Evolutionary conservation across 2,888 invertebrate genomes (phyloP), one percentile per base, ranked within the genome.

Genomic region (Gortyna flavago): DNA sequence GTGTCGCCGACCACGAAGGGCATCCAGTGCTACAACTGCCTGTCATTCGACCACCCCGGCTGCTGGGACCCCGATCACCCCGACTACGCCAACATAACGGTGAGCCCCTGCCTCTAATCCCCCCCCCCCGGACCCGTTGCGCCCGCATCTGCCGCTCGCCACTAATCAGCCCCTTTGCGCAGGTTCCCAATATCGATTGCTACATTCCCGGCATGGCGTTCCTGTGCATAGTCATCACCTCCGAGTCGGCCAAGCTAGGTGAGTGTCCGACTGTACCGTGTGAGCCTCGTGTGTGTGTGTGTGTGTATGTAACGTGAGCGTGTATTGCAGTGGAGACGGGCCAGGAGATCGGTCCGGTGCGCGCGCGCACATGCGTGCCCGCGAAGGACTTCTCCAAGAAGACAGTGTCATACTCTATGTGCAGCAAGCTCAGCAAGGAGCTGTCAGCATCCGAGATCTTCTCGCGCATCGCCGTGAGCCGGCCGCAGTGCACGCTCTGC

Each of bases 11-110:
- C 92, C 1, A 91, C 95, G 2, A 95, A 95, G 82, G 96, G 96
- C 32, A 94, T 96, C 79, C 96, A 95, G 89, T 96, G 96, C 87
- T 96, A 96, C 92, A 96, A 96, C 90, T 96, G 96, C 84, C 89
- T 96, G 67, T 96, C 96, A 32, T 96, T 95, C 90, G 96, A 96
- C 91, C 96, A 96, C 89, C 95, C 96, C 51, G 96, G 96, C 70
- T 96, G 96, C 91, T 96, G 96, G 96, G 96, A 96, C 86, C 96
- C 96, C 38, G 96, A 95, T 80, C 96, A 96, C 79, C 96, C 96
- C 2, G 95, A 96, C 90, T 95, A 94, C 90, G 93, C 94, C 21
- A 96, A 96, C 84, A 93, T 95, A 59, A 96, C 96, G 65, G 96
- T 96, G 35, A 93, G 89, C 86, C 54, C 11, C 13, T 1, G 16